These are phyloP conservation scores for Cryptoprocta ferox DNA, from an alignment of 2,797 vertebrate genomes.

Conservation along the genomic window DNA sequence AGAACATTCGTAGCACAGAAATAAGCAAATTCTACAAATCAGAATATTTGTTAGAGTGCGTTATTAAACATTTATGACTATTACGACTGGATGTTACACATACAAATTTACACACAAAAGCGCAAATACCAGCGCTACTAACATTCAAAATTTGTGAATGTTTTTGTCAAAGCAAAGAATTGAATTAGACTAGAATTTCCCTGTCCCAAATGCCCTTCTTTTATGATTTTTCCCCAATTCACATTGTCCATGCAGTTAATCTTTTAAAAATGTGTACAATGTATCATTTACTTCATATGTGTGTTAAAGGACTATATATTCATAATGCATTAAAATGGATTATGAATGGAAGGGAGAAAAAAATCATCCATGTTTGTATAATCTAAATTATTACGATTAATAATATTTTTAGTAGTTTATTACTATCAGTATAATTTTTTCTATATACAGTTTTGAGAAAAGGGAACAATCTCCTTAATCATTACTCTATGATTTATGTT, in stretches of 20 bases:
- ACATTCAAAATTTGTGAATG: not conserved
- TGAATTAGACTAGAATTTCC: not conserved
- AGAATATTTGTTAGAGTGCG: not conserved
- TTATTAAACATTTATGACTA: not conserved
- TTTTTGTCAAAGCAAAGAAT: conserved; percentile 10
- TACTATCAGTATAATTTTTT: not conserved
- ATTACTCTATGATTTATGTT: not conserved
- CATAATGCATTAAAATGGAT: not conserved
- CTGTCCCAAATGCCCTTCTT: not conserved
- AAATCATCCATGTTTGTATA: not conserved
- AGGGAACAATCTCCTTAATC: not conserved
- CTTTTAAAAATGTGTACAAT: not conserved
- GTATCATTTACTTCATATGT: not conserved
- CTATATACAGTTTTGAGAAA: not conserved
- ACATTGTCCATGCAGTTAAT: not conserved
- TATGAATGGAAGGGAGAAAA: not conserved
- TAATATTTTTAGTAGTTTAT: not conserved
- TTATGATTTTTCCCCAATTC: not conserved
- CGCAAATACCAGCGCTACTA: not conserved
- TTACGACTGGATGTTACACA: not conserved
- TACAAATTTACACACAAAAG: fast-evolving
- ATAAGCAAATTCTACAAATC: not conserved
- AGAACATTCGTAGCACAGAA: not conserved
- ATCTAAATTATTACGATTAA: conserved; percentile 3
- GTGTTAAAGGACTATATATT: not conserved